A percentile compares a stretch with the other conserved stretches of the same genome.
phyloP scores from a whole-genome alignment of 2,113 vertebrate genomes.

The Microcebus griseorufus region DNA sequence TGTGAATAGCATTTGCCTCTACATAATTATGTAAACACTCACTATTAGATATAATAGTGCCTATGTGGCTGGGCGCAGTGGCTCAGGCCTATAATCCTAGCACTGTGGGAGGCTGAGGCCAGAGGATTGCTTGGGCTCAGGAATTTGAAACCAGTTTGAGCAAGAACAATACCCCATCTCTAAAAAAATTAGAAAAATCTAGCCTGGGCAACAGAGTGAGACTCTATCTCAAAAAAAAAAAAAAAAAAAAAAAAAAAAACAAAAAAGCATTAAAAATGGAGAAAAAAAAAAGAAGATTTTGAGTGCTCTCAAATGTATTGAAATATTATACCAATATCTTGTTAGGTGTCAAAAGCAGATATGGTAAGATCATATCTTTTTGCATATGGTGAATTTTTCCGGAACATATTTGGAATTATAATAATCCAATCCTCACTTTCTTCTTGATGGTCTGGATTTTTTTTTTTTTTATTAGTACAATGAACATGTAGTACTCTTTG shows the following conservation, averaged over 20 bases:
- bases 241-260: no score
- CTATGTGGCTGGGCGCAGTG: no score
- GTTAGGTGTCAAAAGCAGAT: neutral
- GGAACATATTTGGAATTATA: neutral
- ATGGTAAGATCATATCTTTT: neutral
- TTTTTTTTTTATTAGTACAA: neutral
- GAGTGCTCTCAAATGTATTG: neutral
- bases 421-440: neutral
- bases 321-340: neutral
- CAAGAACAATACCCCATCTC: no score
- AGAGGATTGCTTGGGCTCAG: no score
- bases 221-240: no score
- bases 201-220: no score
- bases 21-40: neutral
- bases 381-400: neutral
- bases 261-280: no score
- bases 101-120: no score
- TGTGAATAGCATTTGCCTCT: neutral
- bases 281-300: neutral
- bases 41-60: neutral
- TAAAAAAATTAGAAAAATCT: no score
- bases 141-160: no score
- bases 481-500: neutral
- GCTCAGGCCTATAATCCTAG: no score
- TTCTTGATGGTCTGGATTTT: neutral